These are phyloP conservation scores for Pseudomyrmex cubaensis DNA, from an alignment of 1,140 invertebrate genomes.

Conservation along the genomic window DNA sequence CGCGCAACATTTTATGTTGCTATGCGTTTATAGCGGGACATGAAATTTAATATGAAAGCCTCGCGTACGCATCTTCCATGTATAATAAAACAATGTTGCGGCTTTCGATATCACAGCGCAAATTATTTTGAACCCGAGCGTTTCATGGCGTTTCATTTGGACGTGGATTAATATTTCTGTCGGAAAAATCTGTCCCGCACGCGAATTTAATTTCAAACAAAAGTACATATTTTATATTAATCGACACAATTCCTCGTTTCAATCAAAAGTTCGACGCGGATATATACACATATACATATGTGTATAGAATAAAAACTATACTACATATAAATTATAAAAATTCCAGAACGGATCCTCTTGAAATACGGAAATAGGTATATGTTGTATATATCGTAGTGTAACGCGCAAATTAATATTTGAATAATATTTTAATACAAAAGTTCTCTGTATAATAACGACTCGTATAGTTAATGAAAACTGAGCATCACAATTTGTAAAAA, in stretches of 20 bases:
- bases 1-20: conserved; percentile 35
- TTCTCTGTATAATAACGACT: background rate
- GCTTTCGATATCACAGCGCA: conserved; percentile 51
- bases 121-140: conserved; percentile 50
- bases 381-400: background rate
- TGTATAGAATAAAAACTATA: conserved; percentile 6
- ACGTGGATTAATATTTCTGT: conserved; percentile 55
- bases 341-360: background rate
- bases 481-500: conserved; percentile 14
- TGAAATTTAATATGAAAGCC: conserved; percentile 48
- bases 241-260: conserved; percentile 53
- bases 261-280: conserved; percentile 22
- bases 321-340: conserved; percentile 32
- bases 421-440: conserved; percentile 49
- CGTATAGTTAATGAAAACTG: background rate
- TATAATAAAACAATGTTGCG: conserved; percentile 61
- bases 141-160: conserved; percentile 52
- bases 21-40: conserved; percentile 41
- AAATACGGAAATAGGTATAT: background rate
- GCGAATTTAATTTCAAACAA: conserved; percentile 54
- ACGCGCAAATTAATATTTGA: conserved; percentile 31
- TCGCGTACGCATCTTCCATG: background rate
- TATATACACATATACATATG: background rate
- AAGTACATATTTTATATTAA: conserved; percentile 60
- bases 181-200: conserved; percentile 46